Conservation (phyloP, 2,797 vertebrate species). For the Periophthalmus magnuspinnatus region DNA sequence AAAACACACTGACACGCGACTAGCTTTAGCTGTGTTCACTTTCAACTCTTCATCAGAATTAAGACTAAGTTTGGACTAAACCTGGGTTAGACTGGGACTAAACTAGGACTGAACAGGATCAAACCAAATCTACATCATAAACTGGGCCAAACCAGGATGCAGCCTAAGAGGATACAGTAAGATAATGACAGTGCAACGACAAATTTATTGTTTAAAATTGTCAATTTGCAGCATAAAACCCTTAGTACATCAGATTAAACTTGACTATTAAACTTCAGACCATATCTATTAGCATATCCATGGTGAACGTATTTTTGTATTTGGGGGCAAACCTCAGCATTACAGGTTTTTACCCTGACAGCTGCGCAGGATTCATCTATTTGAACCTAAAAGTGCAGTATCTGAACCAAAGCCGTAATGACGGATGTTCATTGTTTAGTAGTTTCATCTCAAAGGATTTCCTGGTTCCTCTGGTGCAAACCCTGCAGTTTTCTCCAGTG, state of each 20-base stretch:
- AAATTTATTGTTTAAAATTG: too few species aligned
- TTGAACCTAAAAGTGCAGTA: not conserved
- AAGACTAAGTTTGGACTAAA: not conserved
- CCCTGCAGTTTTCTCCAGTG: conserved; percentile 50
- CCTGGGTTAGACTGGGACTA: too few species aligned
- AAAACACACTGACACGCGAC: not conserved
- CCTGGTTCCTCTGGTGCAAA: conserved; percentile 61
- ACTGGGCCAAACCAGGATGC: too few species aligned
- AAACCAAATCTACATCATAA: too few species aligned
- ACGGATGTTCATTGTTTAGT: conserved; percentile 38
- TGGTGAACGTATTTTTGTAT: not conserved
- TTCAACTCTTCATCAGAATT: not conserved
- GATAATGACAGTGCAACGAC: not conserved
- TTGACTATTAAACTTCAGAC: too few species aligned
- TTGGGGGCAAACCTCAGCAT: not conserved
- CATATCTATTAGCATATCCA: too few species aligned
- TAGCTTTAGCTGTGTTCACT: not conserved
- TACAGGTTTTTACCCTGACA: not conserved
- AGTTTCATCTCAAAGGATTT: conserved; percentile 69
- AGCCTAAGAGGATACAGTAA: not conserved
- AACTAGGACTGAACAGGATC: too few species aligned
- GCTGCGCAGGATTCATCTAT: not conserved
- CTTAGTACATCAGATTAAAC: too few species aligned
- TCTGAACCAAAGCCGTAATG: conserved; percentile 17
- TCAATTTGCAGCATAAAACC: too few species aligned